These are phyloP conservation scores for Odobenus rosmarus DNA, from an alignment of 2,113 vertebrate species.

Conservation along the genomic window DNA sequence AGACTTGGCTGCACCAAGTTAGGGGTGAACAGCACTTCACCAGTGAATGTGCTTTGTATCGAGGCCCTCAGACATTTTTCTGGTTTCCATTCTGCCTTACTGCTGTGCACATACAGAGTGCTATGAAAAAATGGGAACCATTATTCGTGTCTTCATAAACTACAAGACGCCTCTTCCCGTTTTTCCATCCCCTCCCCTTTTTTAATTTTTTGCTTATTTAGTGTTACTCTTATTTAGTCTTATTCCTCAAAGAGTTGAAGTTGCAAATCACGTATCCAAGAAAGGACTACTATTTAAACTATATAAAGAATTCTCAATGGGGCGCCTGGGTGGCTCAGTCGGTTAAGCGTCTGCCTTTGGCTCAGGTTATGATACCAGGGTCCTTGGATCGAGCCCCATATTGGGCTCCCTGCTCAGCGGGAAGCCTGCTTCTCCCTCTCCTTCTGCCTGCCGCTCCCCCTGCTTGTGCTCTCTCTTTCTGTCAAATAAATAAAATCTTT, in stretches of 20 bases:
- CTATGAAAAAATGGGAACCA: not conserved
- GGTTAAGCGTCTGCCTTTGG: no score
- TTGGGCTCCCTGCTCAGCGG: no score
- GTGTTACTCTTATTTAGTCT: not conserved
- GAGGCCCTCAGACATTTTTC: not conserved
- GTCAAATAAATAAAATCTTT: no score
- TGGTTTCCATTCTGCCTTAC: not conserved
- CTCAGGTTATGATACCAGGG: no score
- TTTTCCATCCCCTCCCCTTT: not conserved
- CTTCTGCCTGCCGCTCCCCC: no score
- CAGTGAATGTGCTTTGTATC: not conserved
- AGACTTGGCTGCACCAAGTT: rapidly evolving
- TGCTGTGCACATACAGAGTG: not conserved
- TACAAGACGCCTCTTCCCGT: not conserved
- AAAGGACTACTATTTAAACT: not conserved
- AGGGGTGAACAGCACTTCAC: not conserved
- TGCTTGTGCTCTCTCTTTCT: no score
- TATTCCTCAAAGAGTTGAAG: not conserved
- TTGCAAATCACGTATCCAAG: not conserved
- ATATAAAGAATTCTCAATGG: constrained; percentile 29
- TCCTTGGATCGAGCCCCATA: no score
- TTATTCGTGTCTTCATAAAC: not conserved
- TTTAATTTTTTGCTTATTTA: not conserved
- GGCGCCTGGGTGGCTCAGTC: no score
- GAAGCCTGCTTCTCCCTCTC: no score